These are phyloP conservation scores for Acleris holmiana DNA, from an alignment of 2,888 invertebrate species.

Conservation along the genomic window DNA sequence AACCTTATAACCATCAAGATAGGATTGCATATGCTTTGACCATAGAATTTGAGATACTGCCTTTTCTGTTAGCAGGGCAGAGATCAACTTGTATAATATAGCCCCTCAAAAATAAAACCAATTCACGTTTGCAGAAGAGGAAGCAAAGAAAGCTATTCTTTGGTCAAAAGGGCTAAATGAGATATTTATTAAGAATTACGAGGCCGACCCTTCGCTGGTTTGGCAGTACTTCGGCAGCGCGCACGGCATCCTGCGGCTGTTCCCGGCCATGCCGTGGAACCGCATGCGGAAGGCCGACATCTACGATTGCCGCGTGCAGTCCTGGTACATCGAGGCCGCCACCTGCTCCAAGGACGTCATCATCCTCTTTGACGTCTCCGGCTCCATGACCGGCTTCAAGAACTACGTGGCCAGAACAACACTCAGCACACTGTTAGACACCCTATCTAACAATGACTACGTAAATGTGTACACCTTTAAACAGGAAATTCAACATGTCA, in stretches of 20 bases:
- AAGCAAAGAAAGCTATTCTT: constrained; percentile 84
- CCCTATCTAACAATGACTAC: constrained; percentile 98
- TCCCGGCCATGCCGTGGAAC: constrained; percentile 92
- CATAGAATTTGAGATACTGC: too few species aligned
- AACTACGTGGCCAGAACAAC: constrained; percentile 93
- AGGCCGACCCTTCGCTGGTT: constrained; percentile 93
- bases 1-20: too few species aligned
- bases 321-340: constrained; percentile 99
- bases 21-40: too few species aligned
- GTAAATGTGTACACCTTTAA: constrained; percentile 96
- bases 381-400: constrained; percentile 96
- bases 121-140: constrained; percentile 61
- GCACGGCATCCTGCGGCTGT: constrained; percentile 96
- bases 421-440: constrained; percentile 94
- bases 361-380: constrained; percentile 97
- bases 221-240: constrained; percentile 99
- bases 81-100: too few species aligned
- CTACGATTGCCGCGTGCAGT: constrained; percentile 96
- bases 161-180: constrained; percentile 96
- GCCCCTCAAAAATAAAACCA: background rate
- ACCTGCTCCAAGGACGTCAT: constrained; percentile 99
- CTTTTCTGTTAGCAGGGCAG: too few species aligned
- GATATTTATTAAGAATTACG: constrained; percentile 93
- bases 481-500: constrained; percentile 88
- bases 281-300: constrained; percentile 82